A percentile compares a stretch with the other conserved stretches of the same genome.
phyloP scores from a whole-genome alignment of 1,140 invertebrate species.

The Anastrepha obliqua region DNA sequence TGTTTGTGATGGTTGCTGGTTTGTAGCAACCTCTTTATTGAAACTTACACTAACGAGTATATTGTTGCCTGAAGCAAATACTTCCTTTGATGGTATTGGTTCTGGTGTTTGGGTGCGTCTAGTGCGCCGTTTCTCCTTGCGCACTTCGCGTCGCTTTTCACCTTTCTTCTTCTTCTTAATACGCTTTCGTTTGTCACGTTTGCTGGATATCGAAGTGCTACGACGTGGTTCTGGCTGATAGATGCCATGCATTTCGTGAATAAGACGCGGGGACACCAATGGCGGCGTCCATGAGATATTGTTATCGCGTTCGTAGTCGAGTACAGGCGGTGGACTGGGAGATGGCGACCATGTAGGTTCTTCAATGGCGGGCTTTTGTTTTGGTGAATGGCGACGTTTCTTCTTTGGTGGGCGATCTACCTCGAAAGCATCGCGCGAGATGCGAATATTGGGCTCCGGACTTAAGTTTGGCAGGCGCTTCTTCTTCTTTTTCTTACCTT shows the following conservation, averaged over 20 bases:
- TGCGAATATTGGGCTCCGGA: conserved; percentile 59
- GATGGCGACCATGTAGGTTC: conserved; percentile 72
- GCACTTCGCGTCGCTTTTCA: conserved; percentile 76
- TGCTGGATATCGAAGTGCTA: conserved; percentile 62
- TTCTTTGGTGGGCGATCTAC: conserved; percentile 64
- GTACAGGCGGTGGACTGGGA: conserved; percentile 60
- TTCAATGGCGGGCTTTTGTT: conserved; percentile 62
- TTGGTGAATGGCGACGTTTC: conserved; percentile 60
- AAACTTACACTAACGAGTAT: conserved; percentile 94
- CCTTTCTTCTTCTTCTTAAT: conserved; percentile 70
- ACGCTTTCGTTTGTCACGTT: conserved; percentile 72
- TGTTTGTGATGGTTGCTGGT: conserved; percentile 61
- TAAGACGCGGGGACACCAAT: conserved; percentile 74
- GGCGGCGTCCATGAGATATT: conserved; percentile 71
- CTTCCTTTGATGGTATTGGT: conserved; percentile 86
- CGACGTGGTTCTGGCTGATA: conserved; percentile 59
- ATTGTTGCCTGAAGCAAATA: conserved; percentile 93
- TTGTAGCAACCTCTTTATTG: conserved; percentile 80
- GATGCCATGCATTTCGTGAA: conserved; percentile 46
- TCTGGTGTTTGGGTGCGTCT: conserved; percentile 76
- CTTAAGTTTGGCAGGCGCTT: conserved; percentile 64
- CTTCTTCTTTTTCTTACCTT: conserved; percentile 67
- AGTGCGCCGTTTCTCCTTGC: conserved; percentile 79
- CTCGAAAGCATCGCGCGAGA: conserved; percentile 66
- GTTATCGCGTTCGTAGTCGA: conserved; percentile 61